Base-by-base conservation (phyloP, 1,140 invertebrate genomes). In the Trissolcus basalis region DNA sequence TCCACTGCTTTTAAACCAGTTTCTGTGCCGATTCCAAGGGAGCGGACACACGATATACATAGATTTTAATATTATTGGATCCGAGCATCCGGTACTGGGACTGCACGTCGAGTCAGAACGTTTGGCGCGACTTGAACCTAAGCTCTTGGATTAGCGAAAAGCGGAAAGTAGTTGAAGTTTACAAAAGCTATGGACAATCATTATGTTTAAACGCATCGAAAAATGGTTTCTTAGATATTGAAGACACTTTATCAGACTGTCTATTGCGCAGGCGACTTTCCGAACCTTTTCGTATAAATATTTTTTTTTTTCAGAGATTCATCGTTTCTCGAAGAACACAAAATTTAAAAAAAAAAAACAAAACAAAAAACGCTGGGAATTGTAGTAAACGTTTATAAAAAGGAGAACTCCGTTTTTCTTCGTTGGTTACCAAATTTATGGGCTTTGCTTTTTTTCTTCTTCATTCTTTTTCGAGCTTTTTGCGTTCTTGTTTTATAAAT, bases 21-120 rank as follows among this genome's bases (percentile, higher is more conserved):
- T 80, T 72, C 53, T 75, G 43, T 68, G 56, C 53, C 75, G 50
- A 70, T 55, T 82, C 71, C 72, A 77, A 48, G 68, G 69, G 63
- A 74, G 61, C 63, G 55, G 61, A 63, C 58, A 71, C 36, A 67
- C 67, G 75, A 71, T 33, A 78, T 72, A 76, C 55, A 79, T 64
- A 75, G 61, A 73, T 69, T 64, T 71, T 69, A 77, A 74, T 54
- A 72, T 61, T 55, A 71, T 60, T 74, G 69, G 56, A 76, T 70
- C 68, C 56, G 15, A 58, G 43, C 12, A 51, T 68, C 59, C 13
- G 45, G 6, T 61, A 19, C 43, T 63, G 51, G 36, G 19, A 63
- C 49, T 71, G 68, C 68, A 32, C 56, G 64, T 65, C 50, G 60
- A 73, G 48, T 55, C 43, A 69, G 50, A 75, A 58, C 53, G 39